Evolutionary conservation across 37 sponge, comb jelly and placozoan species (phyloP).

Genomic region (Aplysina aerophoba): DNA sequence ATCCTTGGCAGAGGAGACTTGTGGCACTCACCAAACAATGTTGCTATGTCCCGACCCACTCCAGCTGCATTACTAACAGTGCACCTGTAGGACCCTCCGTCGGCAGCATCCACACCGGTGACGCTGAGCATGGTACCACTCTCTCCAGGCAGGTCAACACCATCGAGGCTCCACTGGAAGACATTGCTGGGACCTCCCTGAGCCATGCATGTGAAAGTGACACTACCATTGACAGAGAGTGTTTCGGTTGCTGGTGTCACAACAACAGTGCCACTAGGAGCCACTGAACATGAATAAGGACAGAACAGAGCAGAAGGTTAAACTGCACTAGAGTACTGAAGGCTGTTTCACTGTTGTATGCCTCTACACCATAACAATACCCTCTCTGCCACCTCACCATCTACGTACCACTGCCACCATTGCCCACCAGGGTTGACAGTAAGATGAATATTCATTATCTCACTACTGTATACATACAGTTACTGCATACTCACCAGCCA

Average conservation of each 20-base stretch:
- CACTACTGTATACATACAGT: too few relatives aligned
- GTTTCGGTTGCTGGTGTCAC: slow-evolving; percentile 14
- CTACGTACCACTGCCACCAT: too few relatives aligned
- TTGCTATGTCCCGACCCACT: background rate
- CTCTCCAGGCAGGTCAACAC: slow-evolving; percentile 15
- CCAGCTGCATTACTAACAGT: slow-evolving; percentile 71
- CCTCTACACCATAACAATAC: too few relatives aligned
- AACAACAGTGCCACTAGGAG: background rate
- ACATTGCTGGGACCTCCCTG: slow-evolving; percentile 52
- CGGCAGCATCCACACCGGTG: background rate
- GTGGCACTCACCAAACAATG: slow-evolving; percentile 5
- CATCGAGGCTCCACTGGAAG: slow-evolving; percentile 46
- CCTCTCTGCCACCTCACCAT: too few relatives aligned
- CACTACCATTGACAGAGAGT: background rate
- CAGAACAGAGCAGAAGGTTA: too few relatives aligned
- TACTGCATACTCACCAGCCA: too few relatives aligned
- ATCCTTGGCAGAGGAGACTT: too few relatives aligned
- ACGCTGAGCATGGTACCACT: slow-evolving; percentile 1
- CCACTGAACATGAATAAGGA: background rate
- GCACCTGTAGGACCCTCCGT: slow-evolving; percentile 72
- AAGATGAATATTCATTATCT: too few relatives aligned
- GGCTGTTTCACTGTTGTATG: too few relatives aligned
- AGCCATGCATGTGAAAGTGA: slow-evolving; percentile 45
- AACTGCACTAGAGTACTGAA: too few relatives aligned
- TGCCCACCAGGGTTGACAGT: background rate